A percentile compares a stretch with the other conserved stretches of the same genome.
phyloP scores from a whole-genome alignment of 2,888 invertebrate species.

The Tryphoninae sp. region DNA sequence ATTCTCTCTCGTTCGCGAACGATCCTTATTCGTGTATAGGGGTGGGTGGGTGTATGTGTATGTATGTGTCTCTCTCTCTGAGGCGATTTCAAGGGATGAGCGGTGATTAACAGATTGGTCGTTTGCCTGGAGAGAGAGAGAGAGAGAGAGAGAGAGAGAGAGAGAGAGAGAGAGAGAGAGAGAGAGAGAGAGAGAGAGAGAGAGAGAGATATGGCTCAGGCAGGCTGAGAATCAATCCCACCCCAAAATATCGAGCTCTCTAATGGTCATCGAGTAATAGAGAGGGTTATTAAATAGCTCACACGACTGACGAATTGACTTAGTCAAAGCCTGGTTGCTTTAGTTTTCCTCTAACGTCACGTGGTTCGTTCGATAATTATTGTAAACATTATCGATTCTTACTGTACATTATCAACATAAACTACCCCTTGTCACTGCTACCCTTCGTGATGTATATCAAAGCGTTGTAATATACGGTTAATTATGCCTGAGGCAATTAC shows the following conservation, averaged over 20 bases:
- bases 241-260: constrained; percentile 57
- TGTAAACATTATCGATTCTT: too few species aligned
- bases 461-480: too few species aligned
- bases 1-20: constrained; percentile 50
- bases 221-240: constrained; percentile 65
- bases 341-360: constrained; percentile 1
- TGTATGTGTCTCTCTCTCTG: constrained; percentile 67
- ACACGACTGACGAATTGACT: constrained; percentile 45
- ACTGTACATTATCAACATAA: too few species aligned
- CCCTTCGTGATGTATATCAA: too few species aligned
- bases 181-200: constrained; percentile 53
- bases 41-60: constrained; percentile 23
- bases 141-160: constrained; percentile 35
- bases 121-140: constrained; percentile 56
- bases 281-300: constrained; percentile 77
- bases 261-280: constrained; percentile 78
- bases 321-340: constrained; percentile 29
- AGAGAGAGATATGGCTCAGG: constrained; percentile 36
- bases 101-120: constrained; percentile 80
- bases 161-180: constrained; percentile 37
- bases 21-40: constrained; percentile 33
- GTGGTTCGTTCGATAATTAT: neutral
- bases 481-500: too few species aligned
- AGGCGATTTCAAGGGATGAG: constrained; percentile 70
- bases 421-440: too few species aligned